A percentile compares a stretch with the other conserved stretches of the same genome.
Conservation (phyloP, 2,888 invertebrate genomes). For the Zeuzera pyrina region DNA sequence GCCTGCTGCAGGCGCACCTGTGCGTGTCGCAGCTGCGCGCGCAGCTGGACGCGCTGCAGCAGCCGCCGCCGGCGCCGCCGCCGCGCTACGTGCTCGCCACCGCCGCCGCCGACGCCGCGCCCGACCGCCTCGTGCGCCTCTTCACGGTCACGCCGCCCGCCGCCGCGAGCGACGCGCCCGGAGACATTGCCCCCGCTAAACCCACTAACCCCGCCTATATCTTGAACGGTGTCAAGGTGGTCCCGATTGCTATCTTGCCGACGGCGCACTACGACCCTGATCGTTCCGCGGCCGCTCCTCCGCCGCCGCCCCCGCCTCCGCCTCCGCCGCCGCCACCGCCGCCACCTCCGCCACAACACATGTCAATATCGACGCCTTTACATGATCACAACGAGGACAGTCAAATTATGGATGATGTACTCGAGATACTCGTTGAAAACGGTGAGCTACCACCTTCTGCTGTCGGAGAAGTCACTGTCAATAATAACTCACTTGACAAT, state of each 20-base stretch:
- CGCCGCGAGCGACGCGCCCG: conserved; percentile 17
- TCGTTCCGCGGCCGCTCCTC: conserved; percentile 46
- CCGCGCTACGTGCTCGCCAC: conserved; percentile 41
- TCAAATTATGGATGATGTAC: conserved; percentile 91
- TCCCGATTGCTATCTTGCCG: conserved; percentile 64
- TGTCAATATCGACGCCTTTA: conserved; percentile 21
- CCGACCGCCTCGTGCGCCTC: conserved; percentile 43
- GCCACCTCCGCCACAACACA: conserved; percentile 37
- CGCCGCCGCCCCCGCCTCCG: conserved; percentile 35
- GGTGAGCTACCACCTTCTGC: conserved; percentile 94
- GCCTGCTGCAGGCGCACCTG: conserved; percentile 76
- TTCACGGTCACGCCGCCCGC: conserved; percentile 49
- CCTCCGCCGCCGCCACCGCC: conserved; percentile 46
- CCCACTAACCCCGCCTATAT: conserved; percentile 70
- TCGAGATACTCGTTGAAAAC: conserved; percentile 94
- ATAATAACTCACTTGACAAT: conserved; percentile 33
- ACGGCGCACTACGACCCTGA: conserved; percentile 56
- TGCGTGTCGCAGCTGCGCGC: conserved; percentile 70
- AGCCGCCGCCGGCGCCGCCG: conserved; percentile 57
- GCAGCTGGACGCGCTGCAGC: conserved; percentile 76
- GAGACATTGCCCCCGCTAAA: conserved; percentile 29
- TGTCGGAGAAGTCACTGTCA: conserved; percentile 77
- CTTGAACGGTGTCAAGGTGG: conserved; percentile 75
- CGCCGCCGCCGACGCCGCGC: conserved; percentile 30
- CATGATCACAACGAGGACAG: conserved; percentile 64